These are phyloP conservation scores for Dynastes maya DNA, from an alignment of 2,888 invertebrate genomes.

Conservation along the genomic window DNA sequence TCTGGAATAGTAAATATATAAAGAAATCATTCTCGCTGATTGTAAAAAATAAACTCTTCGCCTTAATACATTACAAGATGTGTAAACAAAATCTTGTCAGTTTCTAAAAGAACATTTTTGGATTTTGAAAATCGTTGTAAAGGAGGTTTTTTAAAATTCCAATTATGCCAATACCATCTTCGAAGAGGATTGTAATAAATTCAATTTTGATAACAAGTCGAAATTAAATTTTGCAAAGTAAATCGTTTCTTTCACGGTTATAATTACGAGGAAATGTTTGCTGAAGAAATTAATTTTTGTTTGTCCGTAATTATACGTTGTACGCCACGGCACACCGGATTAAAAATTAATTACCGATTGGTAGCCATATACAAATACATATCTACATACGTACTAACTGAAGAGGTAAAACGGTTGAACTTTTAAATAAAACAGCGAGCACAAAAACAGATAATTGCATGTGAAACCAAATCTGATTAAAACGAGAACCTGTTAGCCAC, in stretches of 20 bases:
- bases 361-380: constrained; percentile 27
- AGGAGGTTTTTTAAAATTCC: too few species aligned
- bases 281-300: constrained; percentile 40
- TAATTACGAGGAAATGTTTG: constrained; percentile 39
- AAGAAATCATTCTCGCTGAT: too few species aligned
- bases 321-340: constrained; percentile 30
- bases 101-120: too few species aligned
- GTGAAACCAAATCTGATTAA: constrained; percentile 63
- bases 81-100: too few species aligned
- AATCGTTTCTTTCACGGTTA: neutral
- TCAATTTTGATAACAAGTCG: neutral
- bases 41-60: too few species aligned
- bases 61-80: too few species aligned
- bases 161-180: too few species aligned
- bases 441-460: constrained; percentile 62
- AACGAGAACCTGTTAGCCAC: constrained; percentile 63
- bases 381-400: constrained; percentile 20
- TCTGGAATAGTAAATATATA: too few species aligned
- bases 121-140: too few species aligned
- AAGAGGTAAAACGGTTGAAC: constrained; percentile 56
- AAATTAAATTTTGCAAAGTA: neutral
- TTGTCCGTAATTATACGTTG: constrained; percentile 45
- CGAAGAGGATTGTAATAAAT: neutral
- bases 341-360: constrained; percentile 59
- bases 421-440: constrained; percentile 61